Evolutionary conservation across 1,140 invertebrate species (phyloP).

Genomic region (Drosophila tsacasi): DNA sequence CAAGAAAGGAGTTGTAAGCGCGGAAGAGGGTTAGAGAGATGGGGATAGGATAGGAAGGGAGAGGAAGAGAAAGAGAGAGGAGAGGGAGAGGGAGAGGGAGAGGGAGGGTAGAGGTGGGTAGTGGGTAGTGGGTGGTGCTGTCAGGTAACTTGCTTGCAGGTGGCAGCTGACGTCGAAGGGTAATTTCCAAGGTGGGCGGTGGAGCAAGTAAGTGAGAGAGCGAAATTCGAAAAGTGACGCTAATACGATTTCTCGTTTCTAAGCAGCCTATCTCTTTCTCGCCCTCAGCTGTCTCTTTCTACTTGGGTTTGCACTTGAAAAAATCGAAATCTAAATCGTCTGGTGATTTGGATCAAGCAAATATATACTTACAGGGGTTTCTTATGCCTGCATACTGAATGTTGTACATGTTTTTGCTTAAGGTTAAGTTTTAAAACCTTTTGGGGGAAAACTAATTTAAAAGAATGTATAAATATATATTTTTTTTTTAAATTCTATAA

Average conservation of each 20-base stretch:
- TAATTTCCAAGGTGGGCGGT: not conserved
- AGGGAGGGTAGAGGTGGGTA: not conserved
- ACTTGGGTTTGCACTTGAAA: constrained; percentile 1
- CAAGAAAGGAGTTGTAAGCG: not conserved
- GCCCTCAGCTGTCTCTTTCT: not conserved
- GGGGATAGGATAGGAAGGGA: not conserved
- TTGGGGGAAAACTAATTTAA: not conserved
- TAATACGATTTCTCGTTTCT: constrained; percentile 66
- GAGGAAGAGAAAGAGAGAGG: not conserved
- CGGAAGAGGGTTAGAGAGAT: not conserved
- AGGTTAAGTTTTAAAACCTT: not conserved
- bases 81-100: too few relatives aligned
- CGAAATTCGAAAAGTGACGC: constrained; percentile 78
- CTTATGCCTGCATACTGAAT: too few relatives aligned
- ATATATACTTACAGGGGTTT: not conserved
- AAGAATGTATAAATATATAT: not conserved
- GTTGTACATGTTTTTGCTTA: too few relatives aligned
- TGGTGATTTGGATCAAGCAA: not conserved
- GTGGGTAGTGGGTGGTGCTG: not conserved
- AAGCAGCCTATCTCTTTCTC: not conserved
- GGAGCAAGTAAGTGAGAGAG: constrained; percentile 42
- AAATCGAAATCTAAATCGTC: not conserved
- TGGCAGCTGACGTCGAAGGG: constrained; percentile 22
- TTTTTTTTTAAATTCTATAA: too few relatives aligned
- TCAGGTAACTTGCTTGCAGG: constrained; percentile 12